Percentiles rank a stretch among this genome's conserved stretches.
phyloP scores from a whole-genome alignment of 2,113 vertebrate species.

The Cryptomyrus ogoouensis region DNA sequence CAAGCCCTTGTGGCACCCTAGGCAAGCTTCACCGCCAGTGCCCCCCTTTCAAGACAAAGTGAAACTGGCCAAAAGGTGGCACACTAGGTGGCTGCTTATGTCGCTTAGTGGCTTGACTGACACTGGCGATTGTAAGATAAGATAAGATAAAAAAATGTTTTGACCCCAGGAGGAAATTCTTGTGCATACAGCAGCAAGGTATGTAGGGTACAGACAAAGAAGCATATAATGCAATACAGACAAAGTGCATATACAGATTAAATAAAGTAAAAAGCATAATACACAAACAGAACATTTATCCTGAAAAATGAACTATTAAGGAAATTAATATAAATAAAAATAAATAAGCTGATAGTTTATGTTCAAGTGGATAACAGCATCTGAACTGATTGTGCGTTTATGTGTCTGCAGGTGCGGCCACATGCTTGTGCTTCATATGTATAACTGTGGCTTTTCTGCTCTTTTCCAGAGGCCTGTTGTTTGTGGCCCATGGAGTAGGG shows the following conservation, averaged over 20 bases:
- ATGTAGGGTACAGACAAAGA: neutral
- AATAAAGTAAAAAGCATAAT: neutral
- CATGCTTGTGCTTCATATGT: neutral
- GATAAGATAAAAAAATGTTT: neutral
- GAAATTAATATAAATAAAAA: neutral
- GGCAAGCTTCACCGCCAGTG: neutral
- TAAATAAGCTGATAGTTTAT: neutral
- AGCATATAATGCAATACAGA: neutral
- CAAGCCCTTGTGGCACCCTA: neutral
- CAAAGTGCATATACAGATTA: neutral
- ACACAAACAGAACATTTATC: neutral
- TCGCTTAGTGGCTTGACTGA: neutral
- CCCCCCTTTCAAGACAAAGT: neutral
- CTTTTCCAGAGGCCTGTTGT: conserved; percentile 74
- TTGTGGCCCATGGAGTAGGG: conserved; percentile 79
- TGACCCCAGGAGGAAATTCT: no score
- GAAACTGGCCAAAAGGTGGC: neutral
- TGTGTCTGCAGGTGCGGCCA: neutral
- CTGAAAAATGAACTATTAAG: neutral
- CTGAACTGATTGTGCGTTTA: neutral
- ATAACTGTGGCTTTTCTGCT: neutral
- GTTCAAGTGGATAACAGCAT: neutral
- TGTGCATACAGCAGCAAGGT: no score
- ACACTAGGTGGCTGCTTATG: neutral
- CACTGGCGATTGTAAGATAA: neutral